Conservation (phyloP, 2,113 vertebrate genomes). For the Turnix velox region DNA sequence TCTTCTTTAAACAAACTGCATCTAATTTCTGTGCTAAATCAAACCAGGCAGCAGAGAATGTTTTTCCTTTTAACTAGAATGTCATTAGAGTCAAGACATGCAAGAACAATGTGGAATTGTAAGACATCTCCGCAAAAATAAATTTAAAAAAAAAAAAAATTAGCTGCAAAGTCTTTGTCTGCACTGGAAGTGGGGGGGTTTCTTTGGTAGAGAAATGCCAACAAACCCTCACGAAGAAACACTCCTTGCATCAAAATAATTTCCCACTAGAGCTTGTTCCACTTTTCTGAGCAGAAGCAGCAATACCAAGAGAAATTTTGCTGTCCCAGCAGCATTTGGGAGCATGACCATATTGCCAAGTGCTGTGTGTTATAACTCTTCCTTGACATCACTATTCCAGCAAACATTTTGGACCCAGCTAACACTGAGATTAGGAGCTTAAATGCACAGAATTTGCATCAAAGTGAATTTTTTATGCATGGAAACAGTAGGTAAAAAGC, state of each 20-base stretch:
- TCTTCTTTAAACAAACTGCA: constrained; percentile 43
- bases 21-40: constrained; percentile 60
- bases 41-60: constrained; percentile 15
- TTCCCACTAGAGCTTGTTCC: constrained; percentile 7
- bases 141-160: neutral
- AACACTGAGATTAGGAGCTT: neutral
- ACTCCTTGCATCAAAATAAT: constrained; percentile 3
- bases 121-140: neutral
- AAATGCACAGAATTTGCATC: neutral
- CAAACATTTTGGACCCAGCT: neutral
- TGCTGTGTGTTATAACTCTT: neutral
- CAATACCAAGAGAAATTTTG: neutral
- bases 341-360: neutral
- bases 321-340: neutral
- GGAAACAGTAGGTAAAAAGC: neutral
- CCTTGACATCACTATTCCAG: neutral
- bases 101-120: constrained; percentile 7
- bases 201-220: neutral
- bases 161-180: constrained; percentile 1
- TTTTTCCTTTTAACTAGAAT: constrained; percentile 56
- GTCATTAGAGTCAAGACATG: constrained; percentile 14
- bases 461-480: neutral
- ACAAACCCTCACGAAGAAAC: neutral
- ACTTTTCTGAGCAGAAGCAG: neutral
- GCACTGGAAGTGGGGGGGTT: neutral